phyloP scores from a whole-genome alignment of 2,888 invertebrate genomes.

The Smittia sp. region DNA sequence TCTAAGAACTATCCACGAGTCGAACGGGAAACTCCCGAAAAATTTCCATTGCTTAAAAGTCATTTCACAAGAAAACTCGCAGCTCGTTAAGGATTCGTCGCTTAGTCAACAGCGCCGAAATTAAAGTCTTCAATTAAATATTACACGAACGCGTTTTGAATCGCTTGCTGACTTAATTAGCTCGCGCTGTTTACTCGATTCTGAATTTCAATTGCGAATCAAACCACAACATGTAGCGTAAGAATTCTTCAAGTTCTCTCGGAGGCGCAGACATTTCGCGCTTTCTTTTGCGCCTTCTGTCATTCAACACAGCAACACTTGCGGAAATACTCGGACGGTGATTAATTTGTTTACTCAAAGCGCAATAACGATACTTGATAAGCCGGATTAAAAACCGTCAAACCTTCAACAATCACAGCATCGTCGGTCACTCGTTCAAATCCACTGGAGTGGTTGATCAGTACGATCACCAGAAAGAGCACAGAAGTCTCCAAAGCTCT shows the following conservation, averaged over 20 bases:
- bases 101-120: too few relatives aligned
- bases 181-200: not conserved
- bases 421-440: not conserved
- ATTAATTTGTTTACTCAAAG: conserved; percentile 6
- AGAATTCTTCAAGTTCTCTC: not conserved
- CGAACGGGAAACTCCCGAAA: not conserved
- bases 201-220: not conserved
- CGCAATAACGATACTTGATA: not conserved
- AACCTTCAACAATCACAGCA: conserved; percentile 37
- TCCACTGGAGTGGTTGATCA: not conserved
- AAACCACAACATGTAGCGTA: not conserved
- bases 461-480: not conserved
- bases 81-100: not conserved
- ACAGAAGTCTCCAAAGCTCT: conserved; percentile 1
- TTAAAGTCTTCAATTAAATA: not conserved
- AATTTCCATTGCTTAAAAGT: not conserved
- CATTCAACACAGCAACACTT: not conserved
- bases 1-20: not conserved
- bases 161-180: not conserved
- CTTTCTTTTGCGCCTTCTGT: conserved; percentile 12
- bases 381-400: not conserved
- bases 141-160: not conserved
- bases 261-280: not conserved
- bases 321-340: conserved; percentile 20
- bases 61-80: not conserved